Evolutionary conservation across 2,113 vertebrate species (phyloP).

Genomic region (Pantherophis guttatus): DNA sequence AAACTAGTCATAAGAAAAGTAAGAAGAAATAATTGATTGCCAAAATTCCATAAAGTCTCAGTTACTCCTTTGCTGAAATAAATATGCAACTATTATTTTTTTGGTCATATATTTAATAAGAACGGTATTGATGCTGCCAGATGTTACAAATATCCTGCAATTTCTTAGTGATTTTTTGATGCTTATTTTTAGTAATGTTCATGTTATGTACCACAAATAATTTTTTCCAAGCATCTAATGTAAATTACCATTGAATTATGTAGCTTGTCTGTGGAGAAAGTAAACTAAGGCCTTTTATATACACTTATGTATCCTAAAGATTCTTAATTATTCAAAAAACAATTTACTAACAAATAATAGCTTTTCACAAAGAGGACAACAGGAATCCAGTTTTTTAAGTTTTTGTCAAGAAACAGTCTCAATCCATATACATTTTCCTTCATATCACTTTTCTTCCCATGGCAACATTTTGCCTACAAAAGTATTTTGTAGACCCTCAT

Average conservation of each 20-base stretch:
- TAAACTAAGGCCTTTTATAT: conserved; percentile 5
- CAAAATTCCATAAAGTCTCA: background rate
- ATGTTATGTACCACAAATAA: conserved; percentile 4
- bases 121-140: background rate
- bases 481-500: background rate
- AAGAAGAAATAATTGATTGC: background rate
- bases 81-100: conserved; percentile 1
- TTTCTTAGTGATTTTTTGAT: conserved; percentile 1
- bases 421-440: background rate
- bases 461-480: background rate
- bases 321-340: background rate
- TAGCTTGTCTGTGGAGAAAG: background rate
- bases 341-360: background rate
- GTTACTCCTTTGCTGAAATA: conserved; percentile 10
- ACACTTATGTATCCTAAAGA: conserved; percentile 4
- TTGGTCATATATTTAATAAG: background rate
- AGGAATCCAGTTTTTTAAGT: background rate
- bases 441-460: background rate
- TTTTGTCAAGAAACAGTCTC: background rate
- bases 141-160: background rate
- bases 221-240: background rate
- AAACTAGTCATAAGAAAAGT: background rate
- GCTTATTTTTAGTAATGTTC: background rate
- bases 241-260: background rate
- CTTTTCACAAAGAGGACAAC: background rate